Base-by-base conservation (phyloP, 2,888 invertebrate genomes). In the Embidobia sp. region DNA sequence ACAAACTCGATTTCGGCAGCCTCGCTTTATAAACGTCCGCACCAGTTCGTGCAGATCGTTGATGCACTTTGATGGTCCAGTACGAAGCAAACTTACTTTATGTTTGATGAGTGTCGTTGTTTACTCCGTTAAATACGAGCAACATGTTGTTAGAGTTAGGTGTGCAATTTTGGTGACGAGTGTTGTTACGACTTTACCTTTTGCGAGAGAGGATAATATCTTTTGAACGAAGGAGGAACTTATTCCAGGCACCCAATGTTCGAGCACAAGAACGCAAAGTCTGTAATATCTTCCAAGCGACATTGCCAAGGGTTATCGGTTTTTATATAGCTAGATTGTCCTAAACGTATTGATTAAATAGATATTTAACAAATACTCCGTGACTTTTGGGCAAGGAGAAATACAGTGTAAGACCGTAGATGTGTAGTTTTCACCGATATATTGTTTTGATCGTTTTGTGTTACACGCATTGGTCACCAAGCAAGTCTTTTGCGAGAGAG, bases 271-370 rank as follows among this genome's bases (percentile, higher is more conserved):
- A 69, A 67, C 37, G 53, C 37, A 67, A 75, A 75, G 67, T 64
- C 69, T 69, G 76, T 69, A 63, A 69, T 69, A 63, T 76, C 76
- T 76, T 76, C 75, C 75, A 67, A 29, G 33, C 42, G 22, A 59
- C 59, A 59, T 66, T 59, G 51, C 57, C 46, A 74, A 51, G 49
- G 59, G 51, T 66, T 74, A 51, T 57, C 44, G 49, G 66, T 74
- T 74, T 64, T 74, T 59, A 64, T 35, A 49, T 72, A 73, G 73
- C 11, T 73, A 42, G 40, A 57, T 51, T 19, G 13, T 64, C 57
- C 33, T 57, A 46, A 40, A 51, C 64, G 51, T 53, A 66, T 29
- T 59, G 27, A 67, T 15, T 26, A 53, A 53, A 27, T 74, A 46
- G 46, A 61, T 42, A 63, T 42, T 33, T 29, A 51, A 66, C n/a